These are phyloP conservation scores for Bradysia coprophila DNA, from an alignment of 1,140 invertebrate genomes.

Conservation along the genomic window DNA sequence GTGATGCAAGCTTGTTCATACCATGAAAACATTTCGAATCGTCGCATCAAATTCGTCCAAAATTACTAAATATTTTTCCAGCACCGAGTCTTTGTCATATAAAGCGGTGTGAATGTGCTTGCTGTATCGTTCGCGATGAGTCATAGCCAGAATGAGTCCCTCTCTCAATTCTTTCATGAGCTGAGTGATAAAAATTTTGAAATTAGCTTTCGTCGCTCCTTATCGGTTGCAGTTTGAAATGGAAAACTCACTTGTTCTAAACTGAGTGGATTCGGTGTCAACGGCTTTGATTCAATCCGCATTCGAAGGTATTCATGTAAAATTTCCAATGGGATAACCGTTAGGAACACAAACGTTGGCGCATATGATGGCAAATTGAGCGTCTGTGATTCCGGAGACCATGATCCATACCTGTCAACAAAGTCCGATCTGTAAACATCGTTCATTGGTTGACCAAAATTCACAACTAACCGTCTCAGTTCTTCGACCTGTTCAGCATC, in stretches of 20 bases:
- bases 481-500: conserved; percentile 19
- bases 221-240: not conserved
- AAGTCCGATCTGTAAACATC: too few species aligned
- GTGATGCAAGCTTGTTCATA: too few species aligned
- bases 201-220: not conserved
- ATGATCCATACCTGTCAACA: conserved; percentile 43
- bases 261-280: conserved; percentile 66
- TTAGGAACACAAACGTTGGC: conserved; percentile 65
- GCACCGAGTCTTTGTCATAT: conserved; percentile 28
- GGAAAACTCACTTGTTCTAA: conserved; percentile 41
- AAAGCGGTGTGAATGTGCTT: conserved; percentile 47
- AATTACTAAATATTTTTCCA: conserved; percentile 32
- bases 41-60: conserved; percentile 58
- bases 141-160: conserved; percentile 56
- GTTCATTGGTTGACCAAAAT: too few species aligned
- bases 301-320: conserved; percentile 75
- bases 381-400: conserved; percentile 51
- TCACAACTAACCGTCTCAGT: conserved; percentile 13
- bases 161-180: conserved; percentile 77
- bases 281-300: conserved; percentile 63
- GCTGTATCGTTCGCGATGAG: conserved; percentile 54
- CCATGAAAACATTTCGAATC: conserved; percentile 49
- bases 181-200: conserved; percentile 20
- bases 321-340: conserved; percentile 63
- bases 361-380: conserved; percentile 70